Evolutionary conservation across 2,888 invertebrate genomes (phyloP).

Genomic region (Nematopogon swammerdamellus): DNA sequence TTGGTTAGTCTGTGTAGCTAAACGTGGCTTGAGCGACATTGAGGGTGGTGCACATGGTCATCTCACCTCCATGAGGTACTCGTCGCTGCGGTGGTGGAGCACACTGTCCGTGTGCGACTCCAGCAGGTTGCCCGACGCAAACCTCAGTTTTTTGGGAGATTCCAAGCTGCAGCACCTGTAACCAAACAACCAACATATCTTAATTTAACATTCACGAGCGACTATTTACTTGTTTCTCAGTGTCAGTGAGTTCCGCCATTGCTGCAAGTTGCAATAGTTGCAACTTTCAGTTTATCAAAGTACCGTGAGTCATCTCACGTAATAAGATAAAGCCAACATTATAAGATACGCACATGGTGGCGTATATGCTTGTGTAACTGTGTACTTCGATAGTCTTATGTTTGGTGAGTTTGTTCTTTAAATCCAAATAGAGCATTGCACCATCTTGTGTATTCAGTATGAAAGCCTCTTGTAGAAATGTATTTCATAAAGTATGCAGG

Average conservation of each 20-base stretch:
- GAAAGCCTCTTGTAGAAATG: too few relatives aligned
- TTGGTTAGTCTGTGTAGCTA: slow-evolving; percentile 11
- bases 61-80: slow-evolving; percentile 47
- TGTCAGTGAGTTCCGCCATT: neutral
- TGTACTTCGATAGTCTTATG: too few relatives aligned
- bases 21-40: neutral
- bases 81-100: slow-evolving; percentile 48
- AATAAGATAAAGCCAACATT: too few relatives aligned
- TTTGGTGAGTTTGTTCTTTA: too few relatives aligned
- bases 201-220: neutral
- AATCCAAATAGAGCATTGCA: too few relatives aligned
- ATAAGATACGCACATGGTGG: too few relatives aligned
- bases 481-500: too few relatives aligned
- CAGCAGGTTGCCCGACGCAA: slow-evolving; percentile 68
- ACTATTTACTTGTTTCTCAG: neutral
- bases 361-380: too few relatives aligned
- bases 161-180: slow-evolving; percentile 74
- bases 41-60: too few relatives aligned
- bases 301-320: too few relatives aligned
- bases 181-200: slow-evolving; percentile 6
- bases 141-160: slow-evolving; percentile 78
- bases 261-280: neutral
- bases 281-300: too few relatives aligned
- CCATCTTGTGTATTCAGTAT: too few relatives aligned
- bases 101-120: slow-evolving; percentile 53